Conservation (phyloP, 1,140 invertebrate genomes). For the Ceratina calcarata region DNA sequence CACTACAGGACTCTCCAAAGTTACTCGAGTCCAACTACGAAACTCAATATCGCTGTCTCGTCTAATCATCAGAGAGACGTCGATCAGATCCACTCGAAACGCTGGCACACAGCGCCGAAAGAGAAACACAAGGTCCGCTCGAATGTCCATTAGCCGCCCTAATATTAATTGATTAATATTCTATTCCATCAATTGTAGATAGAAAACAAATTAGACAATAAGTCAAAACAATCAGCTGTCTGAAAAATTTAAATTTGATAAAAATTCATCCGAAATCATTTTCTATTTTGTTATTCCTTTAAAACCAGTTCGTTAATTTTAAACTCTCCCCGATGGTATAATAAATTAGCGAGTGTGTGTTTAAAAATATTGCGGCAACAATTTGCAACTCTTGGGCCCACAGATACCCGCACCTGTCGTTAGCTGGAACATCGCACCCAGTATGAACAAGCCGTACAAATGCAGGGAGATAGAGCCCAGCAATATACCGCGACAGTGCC, state of each 20-base stretch:
- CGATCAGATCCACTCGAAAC: constrained; percentile 76
- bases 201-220: background rate
- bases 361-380: background rate
- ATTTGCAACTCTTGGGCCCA: background rate
- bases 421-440: constrained; percentile 84
- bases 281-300: background rate
- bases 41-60: constrained; percentile 68
- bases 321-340: background rate
- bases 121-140: constrained; percentile 82
- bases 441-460: constrained; percentile 83
- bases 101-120: constrained; percentile 83
- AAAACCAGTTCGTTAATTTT: background rate
- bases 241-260: too few species aligned
- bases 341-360: background rate
- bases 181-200: background rate
- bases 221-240: too few species aligned
- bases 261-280: background rate
- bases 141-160: too few species aligned
- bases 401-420: constrained; percentile 82
- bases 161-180: background rate
- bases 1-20: constrained; percentile 75
- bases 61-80: constrained; percentile 69
- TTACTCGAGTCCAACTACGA: constrained; percentile 70
- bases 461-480: constrained; percentile 83
- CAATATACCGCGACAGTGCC: constrained; percentile 85